These are phyloP conservation scores for Solea senegalensis DNA, from an alignment of 2,113 vertebrate species.

Conservation along the genomic window DNA sequence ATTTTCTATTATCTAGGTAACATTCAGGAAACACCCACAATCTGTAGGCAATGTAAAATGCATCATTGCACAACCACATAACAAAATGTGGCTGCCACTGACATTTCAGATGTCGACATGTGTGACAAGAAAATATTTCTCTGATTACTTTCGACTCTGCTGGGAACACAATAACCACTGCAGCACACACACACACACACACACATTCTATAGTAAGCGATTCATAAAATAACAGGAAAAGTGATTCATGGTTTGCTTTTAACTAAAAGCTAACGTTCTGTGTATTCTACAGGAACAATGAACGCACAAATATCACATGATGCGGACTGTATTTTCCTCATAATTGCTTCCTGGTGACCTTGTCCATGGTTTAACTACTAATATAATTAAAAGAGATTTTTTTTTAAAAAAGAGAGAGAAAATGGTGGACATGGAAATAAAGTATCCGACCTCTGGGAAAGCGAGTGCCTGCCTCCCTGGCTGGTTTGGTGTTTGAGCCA, in stretches of 20 bases:
- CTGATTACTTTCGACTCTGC: constrained; percentile 28
- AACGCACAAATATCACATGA: background rate
- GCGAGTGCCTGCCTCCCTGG: constrained; percentile 63
- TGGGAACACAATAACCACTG: constrained; percentile 9
- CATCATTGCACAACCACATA: constrained; percentile 39
- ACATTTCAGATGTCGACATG: constrained; percentile 50
- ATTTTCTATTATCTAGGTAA: constrained; percentile 68
- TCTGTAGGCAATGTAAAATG: constrained; percentile 46
- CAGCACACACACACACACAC: constrained; percentile 1
- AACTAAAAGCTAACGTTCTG: no score
- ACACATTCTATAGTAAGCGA: background rate
- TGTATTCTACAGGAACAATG: no score
- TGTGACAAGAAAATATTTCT: constrained; percentile 27
- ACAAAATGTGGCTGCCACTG: constrained; percentile 32
- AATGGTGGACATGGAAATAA: constrained; percentile 15
- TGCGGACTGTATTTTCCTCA: background rate
- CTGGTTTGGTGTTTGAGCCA: constrained; percentile 72
- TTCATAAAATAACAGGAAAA: background rate
- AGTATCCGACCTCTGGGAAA: constrained; percentile 62
- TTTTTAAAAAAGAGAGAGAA: constrained; percentile 4
- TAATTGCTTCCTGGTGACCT: background rate
- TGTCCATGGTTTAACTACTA: background rate
- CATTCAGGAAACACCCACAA: constrained; percentile 78
- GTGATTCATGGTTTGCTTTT: background rate
- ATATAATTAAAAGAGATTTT: constrained; percentile 1